Base-by-base conservation (phyloP, 2,888 invertebrate species). In the Pammene fasciana region DNA sequence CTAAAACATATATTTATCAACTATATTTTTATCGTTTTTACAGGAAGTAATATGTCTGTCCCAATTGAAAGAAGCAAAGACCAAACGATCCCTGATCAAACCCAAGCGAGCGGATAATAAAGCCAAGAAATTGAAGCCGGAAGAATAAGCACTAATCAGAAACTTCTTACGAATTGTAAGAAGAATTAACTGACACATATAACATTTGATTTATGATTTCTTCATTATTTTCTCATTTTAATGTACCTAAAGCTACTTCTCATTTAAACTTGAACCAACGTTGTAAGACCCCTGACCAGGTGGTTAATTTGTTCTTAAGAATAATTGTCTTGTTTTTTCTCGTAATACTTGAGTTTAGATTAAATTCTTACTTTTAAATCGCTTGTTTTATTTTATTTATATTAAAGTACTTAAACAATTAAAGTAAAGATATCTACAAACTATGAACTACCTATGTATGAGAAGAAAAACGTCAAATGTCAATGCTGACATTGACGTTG, bases 31-130 rank as follows among this genome's bases (percentile, higher is more conserved):
- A 66, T 78, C 76, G 6, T 65, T 38, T 65, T 78, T 76, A 7
- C 76, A 83, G 82, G 73, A 68, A 16, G 38, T 59, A 36, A 68
- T 77, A 5, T 78, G 78, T 0, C 67, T 79, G 16, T 76, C 80
- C 0, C 81, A 80, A 74, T 71, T 76, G 38, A 79, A 76, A 50
- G 74, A 73, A 36, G 68, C 76, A 36, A 78, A 77, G 52, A 76
- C 70, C 16, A 80, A 79, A 36, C 78, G 77, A 9, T 72, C 67
- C 5, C 82, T 83, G 61, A 82, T 84, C 72, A 83, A 81, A 67
- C 77, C 67, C 66, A 81, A 79, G 65, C 75, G 79, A 2, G 16
- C 61, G 1, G 80, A 79, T 0, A 75, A 64, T 14, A 78, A 77
- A 62, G 34, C 60, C 5, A 78, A 77, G 65, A 76, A 73, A 64